Percentiles rank a stretch among this genome's conserved stretches.
Conservation (phyloP, 1,140 invertebrate species). For the Caenorhabditis tropicalis region DNA sequence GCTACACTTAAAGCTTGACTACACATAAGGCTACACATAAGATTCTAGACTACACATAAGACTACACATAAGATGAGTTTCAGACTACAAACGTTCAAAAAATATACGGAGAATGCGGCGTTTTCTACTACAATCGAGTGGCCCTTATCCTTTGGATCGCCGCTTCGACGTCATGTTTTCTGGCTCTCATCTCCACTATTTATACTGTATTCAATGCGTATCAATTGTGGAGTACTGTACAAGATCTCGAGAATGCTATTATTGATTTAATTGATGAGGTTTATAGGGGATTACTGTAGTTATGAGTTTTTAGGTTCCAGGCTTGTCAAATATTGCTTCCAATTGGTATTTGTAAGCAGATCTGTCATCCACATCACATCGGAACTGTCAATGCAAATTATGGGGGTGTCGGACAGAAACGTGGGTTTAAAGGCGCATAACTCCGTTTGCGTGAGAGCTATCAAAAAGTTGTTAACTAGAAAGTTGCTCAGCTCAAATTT, state of each 20-base stretch:
- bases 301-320: background rate
- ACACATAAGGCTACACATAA: no score
- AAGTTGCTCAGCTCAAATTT: no score
- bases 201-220: slow-evolving; percentile 10
- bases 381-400: slow-evolving; percentile 10
- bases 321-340: slow-evolving; percentile 4
- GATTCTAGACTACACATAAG: no score
- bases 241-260: slow-evolving; percentile 21
- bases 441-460: no score
- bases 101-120: background rate
- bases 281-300: background rate
- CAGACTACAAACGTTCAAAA: background rate
- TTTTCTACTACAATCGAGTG: background rate
- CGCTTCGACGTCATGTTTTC: background rate
- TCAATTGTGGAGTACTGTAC: slow-evolving; percentile 7
- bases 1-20: no score
- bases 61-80: no score
- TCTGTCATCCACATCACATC: slow-evolving; percentile 6
- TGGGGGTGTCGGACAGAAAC: background rate
- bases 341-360: slow-evolving; percentile 10
- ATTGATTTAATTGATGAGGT: slow-evolving; percentile 26
- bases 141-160: background rate
- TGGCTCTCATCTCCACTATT: background rate
- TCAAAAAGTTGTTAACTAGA: background rate
- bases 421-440: background rate